phyloP scores from a whole-genome alignment of 2,888 invertebrate species.

The Eustalomyia histrio region DNA sequence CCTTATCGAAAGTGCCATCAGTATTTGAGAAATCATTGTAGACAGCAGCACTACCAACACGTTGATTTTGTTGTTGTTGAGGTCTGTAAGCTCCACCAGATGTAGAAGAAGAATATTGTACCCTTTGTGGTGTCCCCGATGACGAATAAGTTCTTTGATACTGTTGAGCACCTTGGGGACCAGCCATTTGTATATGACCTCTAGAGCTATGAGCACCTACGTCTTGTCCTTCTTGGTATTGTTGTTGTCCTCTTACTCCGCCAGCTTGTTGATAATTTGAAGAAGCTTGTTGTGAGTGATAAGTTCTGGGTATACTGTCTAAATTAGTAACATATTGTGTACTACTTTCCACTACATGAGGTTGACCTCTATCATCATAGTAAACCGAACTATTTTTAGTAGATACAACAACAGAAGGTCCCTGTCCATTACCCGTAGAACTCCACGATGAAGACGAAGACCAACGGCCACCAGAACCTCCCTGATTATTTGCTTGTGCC shows the following conservation, averaged over 20 bases:
- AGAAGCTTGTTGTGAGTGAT: slow-evolving; percentile 58
- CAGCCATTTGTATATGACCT: slow-evolving; percentile 74
- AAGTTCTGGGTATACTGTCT: slow-evolving; percentile 53
- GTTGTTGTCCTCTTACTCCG: slow-evolving; percentile 28
- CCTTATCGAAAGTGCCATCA: slow-evolving; percentile 67
- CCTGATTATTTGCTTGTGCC: slow-evolving; percentile 65
- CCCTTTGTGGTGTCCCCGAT: slow-evolving; percentile 49
- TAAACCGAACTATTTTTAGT: slow-evolving; percentile 77
- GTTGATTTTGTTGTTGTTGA: slow-evolving; percentile 66
- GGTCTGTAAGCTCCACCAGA: slow-evolving; percentile 32
- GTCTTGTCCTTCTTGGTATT: slow-evolving; percentile 28
- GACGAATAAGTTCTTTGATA: slow-evolving; percentile 47
- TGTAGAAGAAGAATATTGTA: slow-evolving; percentile 41
- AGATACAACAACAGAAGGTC: slow-evolving; percentile 71
- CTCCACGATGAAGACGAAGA: slow-evolving; percentile 66
- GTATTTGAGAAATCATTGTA: slow-evolving; percentile 64
- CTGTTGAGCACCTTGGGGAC: slow-evolving; percentile 58
- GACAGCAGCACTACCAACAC: slow-evolving; percentile 60
- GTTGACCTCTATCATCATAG: slow-evolving; percentile 80
- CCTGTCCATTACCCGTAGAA: slow-evolving; percentile 62
- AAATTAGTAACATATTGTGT: slow-evolving; percentile 77
- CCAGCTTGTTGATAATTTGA: slow-evolving; percentile 66
- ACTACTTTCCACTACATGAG: slow-evolving; percentile 80
- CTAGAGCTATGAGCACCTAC: slow-evolving; percentile 69
- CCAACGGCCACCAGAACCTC: slow-evolving; percentile 51